Evolutionary conservation across 2,113 vertebrate species (phyloP), one percentile per base, ranked within the genome.

Genomic region (Pycnonotus jocosus): DNA sequence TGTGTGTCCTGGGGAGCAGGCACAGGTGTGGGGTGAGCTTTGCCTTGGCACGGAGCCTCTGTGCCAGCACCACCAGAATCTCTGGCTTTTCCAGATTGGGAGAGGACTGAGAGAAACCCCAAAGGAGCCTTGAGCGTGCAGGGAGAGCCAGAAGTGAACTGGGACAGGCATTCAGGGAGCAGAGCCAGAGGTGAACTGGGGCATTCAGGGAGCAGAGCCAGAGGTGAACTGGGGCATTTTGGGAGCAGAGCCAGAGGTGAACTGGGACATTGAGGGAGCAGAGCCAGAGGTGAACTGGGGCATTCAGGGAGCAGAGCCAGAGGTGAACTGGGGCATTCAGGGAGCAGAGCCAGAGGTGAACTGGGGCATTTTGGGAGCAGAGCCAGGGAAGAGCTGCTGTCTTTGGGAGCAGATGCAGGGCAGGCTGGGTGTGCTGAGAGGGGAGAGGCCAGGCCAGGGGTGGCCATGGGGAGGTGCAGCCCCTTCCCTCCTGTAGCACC

Each of bases 401-500:
- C n/a, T 44, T 17, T 14, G 57, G 57, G 50, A 50, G 31, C 60
- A 65, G 14, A 25, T 1, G 4, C 61, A 53, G 54, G 6, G 56
- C 48, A 61, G 71, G 56, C 38, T 8, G 27, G n/a, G 23, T 6
- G 20, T n/a, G 72, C 12, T 48, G 8, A 51, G 82, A 45, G 61
- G 56, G 86, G 6, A 83, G 21, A 16, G 58, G 68, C 50, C 42
- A 45, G 90, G 25, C 18, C 23, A 23, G 87, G 53, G 82, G 38
- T 50, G n/a, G 60, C 56, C 21, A 4, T 5, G 66, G 58, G 68
- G 25, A 48, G 76, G 18, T 44, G 86, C 48, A 81, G 65, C 30
- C 86, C 88, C 73, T 96, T 73, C 82, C 94, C 65, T 92, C 72
- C 53, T 56, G 47, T 71, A 96, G 92, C 85, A 70, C 31, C 77